Evolutionary conservation across 2,888 invertebrate species (phyloP), one percentile per base, ranked within the genome.

Genomic region (Drosophila greeni): DNA sequence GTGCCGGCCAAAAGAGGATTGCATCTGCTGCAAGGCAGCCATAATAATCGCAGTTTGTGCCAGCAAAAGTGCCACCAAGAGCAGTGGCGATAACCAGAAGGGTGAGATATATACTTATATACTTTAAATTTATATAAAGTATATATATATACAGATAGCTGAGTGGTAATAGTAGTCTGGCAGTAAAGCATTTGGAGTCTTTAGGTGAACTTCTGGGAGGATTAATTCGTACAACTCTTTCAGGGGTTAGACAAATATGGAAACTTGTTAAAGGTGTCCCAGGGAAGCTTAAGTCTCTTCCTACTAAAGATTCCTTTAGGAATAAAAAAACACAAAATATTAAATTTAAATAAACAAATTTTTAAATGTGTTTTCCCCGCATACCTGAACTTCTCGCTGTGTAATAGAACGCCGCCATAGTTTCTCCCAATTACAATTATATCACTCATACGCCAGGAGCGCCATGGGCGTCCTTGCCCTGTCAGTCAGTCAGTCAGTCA

Each of bases 381-480:
- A 3, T 11, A 3, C 3, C 0, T 24, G 11, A 0, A n/a, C 9
- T 42, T 42, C 26, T 55, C 26, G 14, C 26, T 31, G 49, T 55
- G 39, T 29, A n/a, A n/a, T 34, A 11, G 16, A 42, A 42, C n/a
- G 43, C 37, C 55, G 23, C 12, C 36, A 16, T 40, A 40, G 40
- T 24, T 43, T 36, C 36, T 58, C 16, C 18, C 53, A 49, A 67
- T 60, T 68, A 59, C 47, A 66, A 62, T 54, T 59, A 54, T 59
- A 61, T 74, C 71, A 74, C 61, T 70, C 66, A 74, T 70, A 62
- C 52, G 57, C 52, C 42, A 23, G 33, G 47, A 39, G 39, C 5
- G 31, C 26, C 39, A 5, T 5, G 31, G 20, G 53, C 16, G 34
- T 48, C 16, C 39, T 37, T 31, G 52, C 29, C 24, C 48, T 54